Conservation (phyloP, 2,113 vertebrate species). For the Cochlearius cochlearius region DNA sequence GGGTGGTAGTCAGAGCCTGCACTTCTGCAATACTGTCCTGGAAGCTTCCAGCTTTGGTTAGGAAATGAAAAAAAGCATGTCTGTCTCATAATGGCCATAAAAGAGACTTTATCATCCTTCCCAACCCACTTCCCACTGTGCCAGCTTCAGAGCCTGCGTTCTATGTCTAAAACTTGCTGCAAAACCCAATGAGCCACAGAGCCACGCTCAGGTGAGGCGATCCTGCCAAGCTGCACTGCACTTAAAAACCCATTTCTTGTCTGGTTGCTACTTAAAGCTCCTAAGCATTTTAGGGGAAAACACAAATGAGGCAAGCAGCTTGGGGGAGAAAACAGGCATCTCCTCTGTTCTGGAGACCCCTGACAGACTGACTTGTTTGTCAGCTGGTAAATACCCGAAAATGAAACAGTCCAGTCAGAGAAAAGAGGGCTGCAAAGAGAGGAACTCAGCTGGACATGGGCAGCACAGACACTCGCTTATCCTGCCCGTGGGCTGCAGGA, state of each 20-base stretch:
- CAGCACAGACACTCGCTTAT: background rate
- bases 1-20: background rate
- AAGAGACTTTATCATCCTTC: background rate
- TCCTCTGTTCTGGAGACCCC: background rate
- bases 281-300: background rate
- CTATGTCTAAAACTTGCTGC: background rate
- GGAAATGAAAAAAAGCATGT: background rate
- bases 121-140: background rate
- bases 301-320: background rate
- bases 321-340: background rate
- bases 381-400: background rate
- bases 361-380: background rate
- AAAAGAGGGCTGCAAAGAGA: background rate
- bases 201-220: background rate
- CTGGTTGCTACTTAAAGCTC: background rate
- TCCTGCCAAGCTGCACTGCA: background rate
- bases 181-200: background rate
- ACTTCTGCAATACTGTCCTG: background rate
- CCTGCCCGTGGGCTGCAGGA: background rate
- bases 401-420: background rate
- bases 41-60: background rate
- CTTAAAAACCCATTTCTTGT: background rate
- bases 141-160: background rate
- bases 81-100: background rate
- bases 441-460: background rate